Evolutionary conservation across 2,113 vertebrate species (phyloP), one percentile per base, ranked within the genome.

Genomic region (Mixornis gularis): DNA sequence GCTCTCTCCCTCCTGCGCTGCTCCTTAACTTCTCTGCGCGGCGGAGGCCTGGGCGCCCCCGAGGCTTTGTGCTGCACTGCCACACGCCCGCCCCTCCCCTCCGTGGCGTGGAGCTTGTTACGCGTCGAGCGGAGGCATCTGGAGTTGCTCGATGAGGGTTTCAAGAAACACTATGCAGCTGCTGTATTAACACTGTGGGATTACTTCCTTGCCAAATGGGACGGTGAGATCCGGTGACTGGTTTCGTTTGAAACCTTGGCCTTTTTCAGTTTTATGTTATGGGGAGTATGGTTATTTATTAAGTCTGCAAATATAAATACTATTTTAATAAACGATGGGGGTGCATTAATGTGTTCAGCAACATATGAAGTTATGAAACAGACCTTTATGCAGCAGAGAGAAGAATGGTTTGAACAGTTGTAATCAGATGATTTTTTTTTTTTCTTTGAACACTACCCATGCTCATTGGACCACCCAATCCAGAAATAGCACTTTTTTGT

Each of bases 61-160:
- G 25, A 29, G 83, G 91, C 94, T 90, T 93, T 95, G 95, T 95
- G 85, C 79, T 34, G 66, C 73, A 3, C 86, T 69, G 49, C 63
- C 46, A 24, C 63, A 52, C 34, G 13, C 14, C 86, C 55, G 62
- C 62, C 62, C 86, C 92, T 90, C 83, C 92, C 86, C 79, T 44
- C 17, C 6, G 11, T 36, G 69, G 55, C 76, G 26, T 80, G 92
- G 24, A 27, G 87, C 72, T 70, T 3, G 10, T n/a, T 34, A 4
- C 22, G 91, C 73, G 12, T 46, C 44, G 13, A 46, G 64, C 14
- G 26, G 63, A 79, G 68, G 92, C 65, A 34, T 34, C 59, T 29
- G 53, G 55, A 49, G 51, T 43, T 72, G 65, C 19, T 64, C 6
- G 16, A 24, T 19, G 36, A 10, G 25, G n/a, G 21, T 59, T 72